Evolutionary conservation across 2,888 invertebrate genomes (phyloP), one percentile per base, ranked within the genome.

Genomic region (Synanthedon formicaeformis): DNA sequence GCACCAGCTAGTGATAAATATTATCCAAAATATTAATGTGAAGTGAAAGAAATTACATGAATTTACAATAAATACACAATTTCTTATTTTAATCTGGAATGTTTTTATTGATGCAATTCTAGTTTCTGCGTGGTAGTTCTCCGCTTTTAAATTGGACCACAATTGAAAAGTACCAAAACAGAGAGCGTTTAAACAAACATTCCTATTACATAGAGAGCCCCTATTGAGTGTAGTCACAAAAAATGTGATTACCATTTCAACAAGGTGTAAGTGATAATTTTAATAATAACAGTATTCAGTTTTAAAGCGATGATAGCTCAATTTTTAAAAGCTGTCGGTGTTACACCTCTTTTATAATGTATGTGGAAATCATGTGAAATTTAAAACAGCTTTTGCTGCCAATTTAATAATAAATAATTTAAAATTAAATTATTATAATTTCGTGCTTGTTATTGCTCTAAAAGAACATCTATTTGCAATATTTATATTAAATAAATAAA

Each of bases 131-230:
- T 34, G 2, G 8, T 34, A 2, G 34, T 34, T 34, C 10, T 34
- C 10, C 34, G 34, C 34, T 34, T 34, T 34, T 34, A 10, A 56
- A 58, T 70, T 66, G 18, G 1, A 54, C 73, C 69, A 66, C 40
- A 52, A 49, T 49, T 16, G 48, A 50, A 54, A 56, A 52, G 58
- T 62, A 58, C 65, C 62, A 65, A 65, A 67, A 65, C 58, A 62
- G 77, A 78, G 79, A 76, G 81, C 75, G 77, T 76, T 82, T 79
- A 84, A 83, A 85, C 83, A 85, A 85, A 84, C 84, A 84, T 75
- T 69, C 66, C 64, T 70, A 76, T 77, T 77, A 78, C 60, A 53
- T 56, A 52, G 50, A 56, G 60, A 57, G 57, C 63, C 56, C 60
- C 62, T 58, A 60, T 50, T 49, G 52, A 55, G 34, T 48, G 53